Base-by-base conservation (phyloP, 2,113 vertebrate genomes). In the Microcebus griseorufus region DNA sequence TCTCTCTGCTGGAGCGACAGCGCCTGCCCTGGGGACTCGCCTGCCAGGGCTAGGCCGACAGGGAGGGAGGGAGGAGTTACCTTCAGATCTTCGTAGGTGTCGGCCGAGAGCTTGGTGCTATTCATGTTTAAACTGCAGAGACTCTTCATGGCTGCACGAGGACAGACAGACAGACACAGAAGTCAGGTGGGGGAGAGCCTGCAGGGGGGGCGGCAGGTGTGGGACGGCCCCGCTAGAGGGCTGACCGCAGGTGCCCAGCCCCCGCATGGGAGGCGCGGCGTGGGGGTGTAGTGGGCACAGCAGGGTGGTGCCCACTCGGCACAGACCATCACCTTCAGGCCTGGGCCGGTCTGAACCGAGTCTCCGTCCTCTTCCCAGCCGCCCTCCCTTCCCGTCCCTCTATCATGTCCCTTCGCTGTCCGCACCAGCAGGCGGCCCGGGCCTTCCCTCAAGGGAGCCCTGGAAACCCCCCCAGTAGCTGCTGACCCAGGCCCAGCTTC, bases 101-200 rank as follows among this genome's bases (percentile, higher is more conserved):
- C 99, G 1, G 99, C 99, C 11, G 99, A 99, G 97, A 99, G 99
- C 98, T 99, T 99, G 98, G 99, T 99, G 99, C 99, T 99, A 98
- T 99, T 99, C 99, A 99, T 99, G 93, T 99, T 99, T 98, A 99
- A 98, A 97, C 99, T 99, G 98, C 99, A 99, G 97, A 99, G 99
- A 97, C 99, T 99, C 98, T 99, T 99, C 99, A 99, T 99, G 97
- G 99, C 99, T 99, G 88, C 4, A 89, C 0, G 2, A 80, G 16
- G 67, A 87, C 2, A 73, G 92, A 88, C 2, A 78, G 90, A 88
- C 22, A 80, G 70, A 90, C n/a, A 48, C 12, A 53, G 39, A 39
- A 48, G 53, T 27, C 3, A 37, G 29, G 25, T 20, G 23, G 51
- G 72, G n/a, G 53, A 83, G 73, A 45, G 9, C 10, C n/a, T 13